Base-by-base conservation (phyloP, 2,888 invertebrate genomes). In the Lochmaea crataegi region DNA sequence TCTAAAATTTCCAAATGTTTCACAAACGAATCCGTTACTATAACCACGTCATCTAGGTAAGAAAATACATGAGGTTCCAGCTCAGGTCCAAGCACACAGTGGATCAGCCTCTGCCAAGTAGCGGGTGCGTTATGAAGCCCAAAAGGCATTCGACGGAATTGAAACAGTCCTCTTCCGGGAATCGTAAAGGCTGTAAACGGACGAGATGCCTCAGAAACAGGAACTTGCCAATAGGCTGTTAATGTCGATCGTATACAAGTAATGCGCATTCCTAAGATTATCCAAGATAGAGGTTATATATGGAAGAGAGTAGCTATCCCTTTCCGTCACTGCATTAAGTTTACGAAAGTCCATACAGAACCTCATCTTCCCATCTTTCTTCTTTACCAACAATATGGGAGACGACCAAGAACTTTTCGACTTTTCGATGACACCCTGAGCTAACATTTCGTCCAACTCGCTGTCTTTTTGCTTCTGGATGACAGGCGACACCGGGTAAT, bases 21-120 rank as follows among this genome's bases (percentile, higher is more conserved):
- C 42, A 67, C 72, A 60, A 81, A 81, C 0, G 70, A 77, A 56
- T 41, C 12, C 14, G 72, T 79, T 2, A 71, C 71, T 0, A 82
- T 74, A 10, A 82, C 77, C 14, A 81, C 75, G 53, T 82, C 81
- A 51, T 82, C 80, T 10, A 81, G 68, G 61, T 82, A 82, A 1
- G 74, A 77, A 58, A 81, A 80, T 5, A 76, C 75, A 56, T 79
- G 41, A 16, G 79, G 78, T 51, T 79, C 77, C 14, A 79, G 60
- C 12, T 80, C 78, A 2, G 75, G 71, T 0, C 80, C 80, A 0
- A 82, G 41, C 0, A 81, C 71, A 0, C 67, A 56, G 60, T 82
- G 81, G 0, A 82, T 75, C 1, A 81, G 60, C 0, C 79, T 69
- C 60, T 82, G 81, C 66, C 79, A 82, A 3, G 41, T 3, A 2